Evolutionary conservation across 2,888 invertebrate species (phyloP).

Genomic region (Phasia obesa): DNA sequence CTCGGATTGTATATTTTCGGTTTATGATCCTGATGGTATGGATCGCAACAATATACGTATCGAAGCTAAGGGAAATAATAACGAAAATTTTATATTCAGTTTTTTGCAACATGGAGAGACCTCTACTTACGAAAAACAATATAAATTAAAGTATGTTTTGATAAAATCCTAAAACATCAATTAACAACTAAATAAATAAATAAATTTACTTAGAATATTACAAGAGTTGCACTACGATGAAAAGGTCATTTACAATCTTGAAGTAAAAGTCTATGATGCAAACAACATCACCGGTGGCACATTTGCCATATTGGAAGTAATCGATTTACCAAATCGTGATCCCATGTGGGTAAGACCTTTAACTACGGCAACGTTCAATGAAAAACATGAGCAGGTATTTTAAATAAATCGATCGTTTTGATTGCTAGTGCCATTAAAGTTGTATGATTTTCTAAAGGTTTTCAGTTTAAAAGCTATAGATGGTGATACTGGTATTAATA

Average conservation of each 20-base stretch:
- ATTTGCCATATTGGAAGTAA: conserved; percentile 84
- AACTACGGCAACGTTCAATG: conserved; percentile 84
- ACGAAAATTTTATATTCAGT: conserved; percentile 83
- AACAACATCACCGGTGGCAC: conserved; percentile 76
- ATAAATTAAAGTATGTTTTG: conserved; percentile 81
- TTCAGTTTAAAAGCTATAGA: conserved; percentile 85
- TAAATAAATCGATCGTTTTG: too few relatives aligned
- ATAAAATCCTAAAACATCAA: background rate
- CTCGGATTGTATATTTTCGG: conserved; percentile 78
- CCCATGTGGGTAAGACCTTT: conserved; percentile 85
- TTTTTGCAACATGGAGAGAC: conserved; percentile 78
- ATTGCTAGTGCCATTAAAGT: background rate
- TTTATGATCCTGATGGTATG: conserved; percentile 75
- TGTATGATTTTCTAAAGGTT: conserved; percentile 68
- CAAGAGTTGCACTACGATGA: conserved; percentile 82
- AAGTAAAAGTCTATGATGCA: conserved; percentile 84
- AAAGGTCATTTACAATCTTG: conserved; percentile 84
- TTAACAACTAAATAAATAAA: background rate
- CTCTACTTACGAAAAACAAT: conserved; percentile 74
- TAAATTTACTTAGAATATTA: conserved; percentile 59
- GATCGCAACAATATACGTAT: conserved; percentile 82
- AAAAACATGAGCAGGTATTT: conserved; percentile 82
- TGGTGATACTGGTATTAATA: conserved; percentile 85
- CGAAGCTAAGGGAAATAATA: conserved; percentile 81
- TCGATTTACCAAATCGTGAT: conserved; percentile 84